Conservation (phyloP, 2,888 invertebrate species). For the Heliconius ismenius region DNA sequence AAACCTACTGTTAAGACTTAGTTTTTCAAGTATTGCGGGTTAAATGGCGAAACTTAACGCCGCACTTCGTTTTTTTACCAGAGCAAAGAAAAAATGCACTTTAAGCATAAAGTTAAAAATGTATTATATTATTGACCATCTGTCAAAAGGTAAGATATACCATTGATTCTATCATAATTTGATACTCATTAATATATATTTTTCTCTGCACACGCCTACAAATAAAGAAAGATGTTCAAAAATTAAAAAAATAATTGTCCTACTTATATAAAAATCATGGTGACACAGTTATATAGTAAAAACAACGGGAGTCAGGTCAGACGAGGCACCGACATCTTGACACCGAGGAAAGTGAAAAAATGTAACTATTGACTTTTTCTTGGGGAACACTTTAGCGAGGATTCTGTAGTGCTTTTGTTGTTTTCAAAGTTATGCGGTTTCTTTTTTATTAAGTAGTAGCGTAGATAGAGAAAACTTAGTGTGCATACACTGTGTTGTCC, state of each 20-base stretch:
- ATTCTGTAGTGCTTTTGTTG: background rate
- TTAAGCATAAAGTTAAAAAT: no score
- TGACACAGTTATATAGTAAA: conserved; percentile 20
- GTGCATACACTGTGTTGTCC: background rate
- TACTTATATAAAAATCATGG: background rate
- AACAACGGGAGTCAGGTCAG: conserved; percentile 36
- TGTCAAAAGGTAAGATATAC: no score
- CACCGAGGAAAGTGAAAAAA: conserved; percentile 33
- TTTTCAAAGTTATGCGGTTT: conserved; percentile 2
- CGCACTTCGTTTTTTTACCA: no score
- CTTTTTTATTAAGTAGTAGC: background rate
- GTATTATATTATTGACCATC: no score
- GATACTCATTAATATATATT: no score
- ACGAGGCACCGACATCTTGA: conserved; percentile 27
- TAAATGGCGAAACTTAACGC: no score
- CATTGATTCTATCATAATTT: no score
- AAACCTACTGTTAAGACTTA: no score
- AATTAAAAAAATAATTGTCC: background rate
- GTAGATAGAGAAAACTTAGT: background rate
- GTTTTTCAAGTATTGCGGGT: no score
- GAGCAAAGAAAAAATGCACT: no score
- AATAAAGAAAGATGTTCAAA: background rate
- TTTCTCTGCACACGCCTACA: no score
- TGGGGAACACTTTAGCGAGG: background rate
- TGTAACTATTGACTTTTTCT: conserved; percentile 27